Evolutionary conservation across 2,888 invertebrate species (phyloP).

Genomic region (Tipula confusa): DNA sequence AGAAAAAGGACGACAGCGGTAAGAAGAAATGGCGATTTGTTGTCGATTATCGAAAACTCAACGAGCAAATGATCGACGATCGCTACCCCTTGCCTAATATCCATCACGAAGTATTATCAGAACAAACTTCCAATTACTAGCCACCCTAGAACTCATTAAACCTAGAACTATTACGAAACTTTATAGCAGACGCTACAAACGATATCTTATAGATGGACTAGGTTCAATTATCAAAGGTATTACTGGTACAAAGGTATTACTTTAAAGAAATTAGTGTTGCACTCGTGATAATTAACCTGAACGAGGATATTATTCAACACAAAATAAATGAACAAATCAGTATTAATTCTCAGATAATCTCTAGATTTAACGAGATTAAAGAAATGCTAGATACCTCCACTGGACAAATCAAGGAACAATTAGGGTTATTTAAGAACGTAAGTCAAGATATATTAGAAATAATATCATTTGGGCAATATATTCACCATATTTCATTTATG

Average conservation of each 20-base stretch:
- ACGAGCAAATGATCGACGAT: neutral
- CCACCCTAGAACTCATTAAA: conserved; percentile 32
- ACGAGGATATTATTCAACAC: too few relatives aligned
- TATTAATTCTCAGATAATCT: too few relatives aligned
- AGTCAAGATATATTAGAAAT: too few relatives aligned
- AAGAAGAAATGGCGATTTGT: neutral
- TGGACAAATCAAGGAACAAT: too few relatives aligned
- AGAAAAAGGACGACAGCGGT: neutral
- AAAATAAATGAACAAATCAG: too few relatives aligned
- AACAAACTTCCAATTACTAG: conserved; percentile 21
- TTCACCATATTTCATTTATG: too few relatives aligned
- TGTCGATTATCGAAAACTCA: neutral
- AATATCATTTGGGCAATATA: too few relatives aligned
- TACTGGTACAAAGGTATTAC: too few relatives aligned
- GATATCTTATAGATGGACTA: neutral
- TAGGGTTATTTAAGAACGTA: too few relatives aligned
- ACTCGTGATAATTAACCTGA: too few relatives aligned
- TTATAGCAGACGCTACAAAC: neutral
- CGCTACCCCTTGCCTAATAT: neutral
- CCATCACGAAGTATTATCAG: conserved; percentile 32
- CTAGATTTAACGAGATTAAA: too few relatives aligned
- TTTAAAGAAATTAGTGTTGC: neutral
- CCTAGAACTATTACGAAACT: neutral
- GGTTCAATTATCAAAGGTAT: neutral
- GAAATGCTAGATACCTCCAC: too few relatives aligned